Evolutionary conservation across 2,797 vertebrate species (phyloP).

Genomic region (Pangasius djambal): DNA sequence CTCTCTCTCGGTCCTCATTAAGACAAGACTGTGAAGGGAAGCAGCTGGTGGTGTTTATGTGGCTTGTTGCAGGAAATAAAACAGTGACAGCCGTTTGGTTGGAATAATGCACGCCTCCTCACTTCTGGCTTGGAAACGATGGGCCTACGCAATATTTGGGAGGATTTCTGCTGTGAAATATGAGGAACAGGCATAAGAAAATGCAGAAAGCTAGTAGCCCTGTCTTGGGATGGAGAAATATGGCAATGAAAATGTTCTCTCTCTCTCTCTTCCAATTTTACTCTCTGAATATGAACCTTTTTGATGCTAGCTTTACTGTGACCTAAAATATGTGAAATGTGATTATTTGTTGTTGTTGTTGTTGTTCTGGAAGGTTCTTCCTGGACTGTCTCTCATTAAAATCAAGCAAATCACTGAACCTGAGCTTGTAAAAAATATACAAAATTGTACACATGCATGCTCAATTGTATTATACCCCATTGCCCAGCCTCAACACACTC

Average conservation of each 20-base stretch:
- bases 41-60: conserved; percentile 76
- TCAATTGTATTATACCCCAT: neutral
- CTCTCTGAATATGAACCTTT: neutral
- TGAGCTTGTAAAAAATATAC: conserved; percentile 9
- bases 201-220: conserved; percentile 57
- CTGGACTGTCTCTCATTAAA: neutral
- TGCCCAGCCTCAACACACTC: conserved; percentile 6
- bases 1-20: conserved; percentile 43
- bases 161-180: conserved; percentile 43
- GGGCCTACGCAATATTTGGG: conserved; percentile 49
- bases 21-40: conserved; percentile 60
- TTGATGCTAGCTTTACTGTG: neutral
- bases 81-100: conserved; percentile 43
- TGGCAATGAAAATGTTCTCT: neutral
- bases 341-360: neutral
- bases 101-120: conserved; percentile 69
- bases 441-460: conserved; percentile 17
- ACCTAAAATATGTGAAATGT: neutral
- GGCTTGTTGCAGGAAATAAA: conserved; percentile 50
- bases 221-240: conserved; percentile 22
- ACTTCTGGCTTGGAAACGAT: conserved; percentile 54
- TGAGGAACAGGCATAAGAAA: conserved; percentile 60
- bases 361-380: neutral
- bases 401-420: neutral
- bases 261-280: neutral